These are phyloP conservation scores for Lepidurus packardi DNA, from an alignment of 1,140 invertebrate genomes.

Conservation along the genomic window DNA sequence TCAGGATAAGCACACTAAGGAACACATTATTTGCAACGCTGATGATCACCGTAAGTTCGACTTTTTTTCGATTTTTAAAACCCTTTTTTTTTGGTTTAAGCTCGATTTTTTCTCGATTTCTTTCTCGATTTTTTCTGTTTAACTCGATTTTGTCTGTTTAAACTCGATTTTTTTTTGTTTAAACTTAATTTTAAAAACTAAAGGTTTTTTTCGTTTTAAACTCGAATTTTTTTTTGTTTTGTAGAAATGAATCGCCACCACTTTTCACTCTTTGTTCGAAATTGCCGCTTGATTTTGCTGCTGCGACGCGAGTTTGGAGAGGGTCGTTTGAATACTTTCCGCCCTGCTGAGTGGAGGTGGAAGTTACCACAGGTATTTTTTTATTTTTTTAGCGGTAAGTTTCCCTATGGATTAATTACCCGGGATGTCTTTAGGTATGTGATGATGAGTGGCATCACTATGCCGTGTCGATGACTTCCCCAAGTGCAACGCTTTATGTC, in stretches of 20 bases:
- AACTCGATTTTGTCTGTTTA: too few species aligned
- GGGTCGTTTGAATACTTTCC: constrained; percentile 86
- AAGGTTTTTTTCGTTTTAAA: constrained; percentile 24
- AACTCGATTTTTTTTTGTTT: constrained; percentile 38
- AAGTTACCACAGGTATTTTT: constrained; percentile 65
- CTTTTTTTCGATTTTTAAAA: neutral
- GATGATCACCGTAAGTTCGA: constrained; percentile 82
- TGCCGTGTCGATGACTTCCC: constrained; percentile 74
- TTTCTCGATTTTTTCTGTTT: too few species aligned
- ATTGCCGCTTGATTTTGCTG: constrained; percentile 89
- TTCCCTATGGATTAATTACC: too few species aligned
- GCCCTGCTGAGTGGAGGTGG: constrained; percentile 97
- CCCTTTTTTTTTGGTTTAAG: constrained; percentile 20
- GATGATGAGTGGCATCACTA: constrained; percentile 99
- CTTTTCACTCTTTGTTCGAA: constrained; percentile 91
- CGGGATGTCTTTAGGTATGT: constrained; percentile 62
- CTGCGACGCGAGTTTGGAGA: constrained; percentile 86
- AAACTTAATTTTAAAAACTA: too few species aligned
- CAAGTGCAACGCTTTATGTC: constrained; percentile 71
- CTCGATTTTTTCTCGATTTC: constrained; percentile 36
- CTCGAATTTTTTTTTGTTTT: constrained; percentile 41
- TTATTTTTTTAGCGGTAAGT: neutral
- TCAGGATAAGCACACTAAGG: constrained; percentile 81
- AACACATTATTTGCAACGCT: constrained; percentile 90
- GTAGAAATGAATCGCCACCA: constrained; percentile 96